Evolutionary conservation across 1,140 invertebrate genomes (phyloP).

Genomic region (Drosophila guanche): DNA sequence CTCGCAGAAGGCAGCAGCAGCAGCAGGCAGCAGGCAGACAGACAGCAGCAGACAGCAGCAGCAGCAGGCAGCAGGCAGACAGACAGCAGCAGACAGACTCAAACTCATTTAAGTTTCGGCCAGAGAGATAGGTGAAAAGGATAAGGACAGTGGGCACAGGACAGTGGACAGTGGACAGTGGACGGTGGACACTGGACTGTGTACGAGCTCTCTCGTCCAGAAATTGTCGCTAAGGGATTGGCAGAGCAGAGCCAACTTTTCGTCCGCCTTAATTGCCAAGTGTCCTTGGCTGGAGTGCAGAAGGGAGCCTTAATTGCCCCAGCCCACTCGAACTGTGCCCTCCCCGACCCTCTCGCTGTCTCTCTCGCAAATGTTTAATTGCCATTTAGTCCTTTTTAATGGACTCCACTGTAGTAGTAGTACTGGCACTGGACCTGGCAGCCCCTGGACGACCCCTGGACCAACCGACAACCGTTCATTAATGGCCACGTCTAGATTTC

Average conservation of each 20-base stretch:
- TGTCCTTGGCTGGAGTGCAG: slow-evolving; percentile 68
- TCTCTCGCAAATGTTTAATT: slow-evolving; percentile 75
- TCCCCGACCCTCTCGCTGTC: slow-evolving; percentile 9
- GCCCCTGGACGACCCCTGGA: too few relatives aligned
- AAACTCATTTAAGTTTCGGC: slow-evolving; percentile 75
- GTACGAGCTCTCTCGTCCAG: slow-evolving; percentile 6
- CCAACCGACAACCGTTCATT: slow-evolving; percentile 46
- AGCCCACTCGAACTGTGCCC: not conserved
- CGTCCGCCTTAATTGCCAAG: slow-evolving; percentile 77
- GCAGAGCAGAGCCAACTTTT: slow-evolving; percentile 56
- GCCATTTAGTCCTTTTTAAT: slow-evolving; percentile 82
- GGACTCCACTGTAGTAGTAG: slow-evolving; percentile 61
- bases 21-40: slow-evolving; percentile 10
- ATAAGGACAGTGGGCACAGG: slow-evolving; percentile 42
- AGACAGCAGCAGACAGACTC: slow-evolving; percentile 3
- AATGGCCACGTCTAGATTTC: slow-evolving; percentile 73
- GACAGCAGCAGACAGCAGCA: slow-evolving; percentile 6
- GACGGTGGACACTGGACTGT: not conserved
- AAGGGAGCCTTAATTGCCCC: slow-evolving; percentile 72
- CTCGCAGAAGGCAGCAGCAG: slow-evolving; percentile 44
- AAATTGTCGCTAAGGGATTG: slow-evolving; percentile 63
- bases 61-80: slow-evolving; percentile 26
- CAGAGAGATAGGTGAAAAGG: slow-evolving; percentile 75
- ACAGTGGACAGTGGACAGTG: too few relatives aligned
- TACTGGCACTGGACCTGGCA: not conserved